These are phyloP conservation scores for Drosophila jambulina DNA, from an alignment of 1,140 invertebrate genomes.

Conservation along the genomic window DNA sequence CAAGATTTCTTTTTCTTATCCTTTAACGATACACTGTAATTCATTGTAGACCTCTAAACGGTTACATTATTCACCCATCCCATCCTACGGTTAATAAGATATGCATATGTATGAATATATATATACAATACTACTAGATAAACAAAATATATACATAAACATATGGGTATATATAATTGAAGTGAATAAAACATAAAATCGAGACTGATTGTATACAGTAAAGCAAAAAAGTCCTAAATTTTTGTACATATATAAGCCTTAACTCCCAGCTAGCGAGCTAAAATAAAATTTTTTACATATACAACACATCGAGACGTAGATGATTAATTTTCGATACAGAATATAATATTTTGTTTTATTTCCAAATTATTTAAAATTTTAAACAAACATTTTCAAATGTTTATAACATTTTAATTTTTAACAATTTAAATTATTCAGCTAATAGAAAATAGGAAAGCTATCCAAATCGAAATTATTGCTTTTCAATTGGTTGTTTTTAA, in stretches of 20 bases:
- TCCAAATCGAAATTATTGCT: no score
- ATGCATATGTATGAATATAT: not conserved
- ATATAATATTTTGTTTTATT: not conserved
- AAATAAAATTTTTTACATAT: conserved; percentile 6
- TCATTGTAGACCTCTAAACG: not conserved
- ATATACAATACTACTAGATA: conserved; percentile 12
- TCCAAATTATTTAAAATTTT: no score
- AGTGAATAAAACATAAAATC: conserved; percentile 48
- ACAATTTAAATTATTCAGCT: no score
- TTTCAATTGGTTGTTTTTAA: no score
- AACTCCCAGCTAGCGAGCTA: conserved; percentile 5
- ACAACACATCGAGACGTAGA: not conserved
- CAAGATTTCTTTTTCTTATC: not conserved
- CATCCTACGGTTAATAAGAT: conserved; percentile 12
- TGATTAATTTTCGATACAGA: not conserved
- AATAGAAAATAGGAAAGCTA: no score
- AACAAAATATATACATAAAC: conserved; percentile 9
- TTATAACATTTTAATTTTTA: no score
- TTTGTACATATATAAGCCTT: conserved; percentile 23
- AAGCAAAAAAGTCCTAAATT: conserved; percentile 32
- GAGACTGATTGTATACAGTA: conserved; percentile 50
- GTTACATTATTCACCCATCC: conserved; percentile 14
- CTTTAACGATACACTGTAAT: conserved; percentile 1
- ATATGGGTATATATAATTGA: conserved; percentile 26
- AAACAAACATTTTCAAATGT: no score